Base-by-base conservation (phyloP, 1,140 invertebrate genomes). In the Zaprionus vittiger region DNA sequence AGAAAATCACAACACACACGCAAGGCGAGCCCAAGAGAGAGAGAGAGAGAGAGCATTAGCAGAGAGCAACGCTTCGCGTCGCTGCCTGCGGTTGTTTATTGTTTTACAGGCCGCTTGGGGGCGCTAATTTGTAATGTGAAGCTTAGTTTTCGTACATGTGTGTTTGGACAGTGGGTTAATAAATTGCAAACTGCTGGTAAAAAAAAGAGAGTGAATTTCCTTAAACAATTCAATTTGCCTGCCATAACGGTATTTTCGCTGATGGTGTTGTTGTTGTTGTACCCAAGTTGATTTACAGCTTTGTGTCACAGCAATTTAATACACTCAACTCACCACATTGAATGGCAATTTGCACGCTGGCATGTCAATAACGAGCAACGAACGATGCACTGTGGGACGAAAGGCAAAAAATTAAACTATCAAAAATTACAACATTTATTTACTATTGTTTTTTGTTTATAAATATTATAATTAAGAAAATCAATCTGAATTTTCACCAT, bases 41-140 rank as follows among this genome's bases (percentile, higher is more conserved):
- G 47, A 37, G 61, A 55, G 47, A 69, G 64, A 64, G 49, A n/a
- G 31, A 52, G 17, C 38, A 34, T 11, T 11, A 34, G 31, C 31
- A 31, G 31, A 34, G 9, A 11, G 28, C 6, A 31, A 31, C 1
- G 28, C 28, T 1, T 31, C 7, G 56, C 31, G 52, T 31, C 56
- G 14, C 26, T 70, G 60, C 60, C 26, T 68, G 73, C 73, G 56
- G 55, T 67, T 86, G 80, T 69, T 77, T 82, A 87, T 87, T 86
- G 83, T 87, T 86, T 86, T 78, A 76, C 61, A 73, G 81, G 73
- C 81, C 84, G 84, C 84, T 81, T 77, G 83, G 70, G 81, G 83
- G 81, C 84, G 83, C 84, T 87, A 87, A 87, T 89, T 87, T 89
- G 80, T 86, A 70, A 78, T 79, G 77, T 61, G 84, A 69, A 67